Base-by-base conservation (phyloP, 2,113 vertebrate species). In the Tursiops truncatus region DNA sequence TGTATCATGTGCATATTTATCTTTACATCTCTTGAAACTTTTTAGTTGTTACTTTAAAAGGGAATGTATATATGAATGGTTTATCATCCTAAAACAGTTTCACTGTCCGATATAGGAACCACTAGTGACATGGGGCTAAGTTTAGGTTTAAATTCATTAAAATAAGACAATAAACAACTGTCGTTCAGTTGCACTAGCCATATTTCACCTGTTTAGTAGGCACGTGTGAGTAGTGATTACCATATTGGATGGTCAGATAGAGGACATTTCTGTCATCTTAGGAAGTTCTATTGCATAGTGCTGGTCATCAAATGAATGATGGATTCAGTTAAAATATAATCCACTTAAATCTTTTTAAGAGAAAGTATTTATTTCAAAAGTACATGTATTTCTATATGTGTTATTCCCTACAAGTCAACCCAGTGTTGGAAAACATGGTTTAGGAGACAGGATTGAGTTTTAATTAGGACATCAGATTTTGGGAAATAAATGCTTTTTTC, bases 391-490 rank as follows among this genome's bases (percentile, higher is more conserved):
- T 92, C 50, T 93, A 3, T 41, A 47, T 68, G 38, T 53, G 11
- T 77, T 47, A 74, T 74, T 41, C 7, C 3, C 7, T 94, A 1
- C 60, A n/a, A 74, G 79, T 68, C 58, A 95, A 36, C 23, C 23
- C 23, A 68, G 31, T 90, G 41, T 80, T 96, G 17, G 28, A 89
- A 95, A 91, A 80, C n/a, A 58, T 63, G 31, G 9, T 84, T 73
- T 92, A 89, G 77, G 53, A 90, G 13, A 68, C 18, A 87, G 6
- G 38, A 36, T 67, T 89, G 23, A 38, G 12, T 95, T 93, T 97
- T 41, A 91, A 91, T 93, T 90, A 81, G 31, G 14, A 73, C 7
- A 71, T 87, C 36, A 44, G 71, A 91, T 81, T 94, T 96, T 94
- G 25, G 44, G 82, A 96, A 93, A 85, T 89, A 85, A 93, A 93